Evolutionary conservation across 64 coral and sea anemone species (phyloP).

Genomic region (Astreopora myriophthalma): DNA sequence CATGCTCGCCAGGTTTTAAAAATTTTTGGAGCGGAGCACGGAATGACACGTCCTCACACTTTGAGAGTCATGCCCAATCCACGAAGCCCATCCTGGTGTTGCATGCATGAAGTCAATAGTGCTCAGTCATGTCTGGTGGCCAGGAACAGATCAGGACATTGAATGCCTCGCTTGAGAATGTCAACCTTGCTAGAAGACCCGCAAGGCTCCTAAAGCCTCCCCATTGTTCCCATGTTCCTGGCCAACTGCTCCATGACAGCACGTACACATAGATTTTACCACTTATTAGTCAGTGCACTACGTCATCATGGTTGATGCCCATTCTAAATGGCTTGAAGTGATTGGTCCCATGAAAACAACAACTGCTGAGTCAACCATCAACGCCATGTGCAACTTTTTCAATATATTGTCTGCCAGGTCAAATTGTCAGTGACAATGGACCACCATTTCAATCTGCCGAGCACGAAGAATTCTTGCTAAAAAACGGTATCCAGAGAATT

Average conservation of each 20-base stretch:
- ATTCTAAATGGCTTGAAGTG: slow-evolving; percentile 29
- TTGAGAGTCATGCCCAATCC: too few relatives aligned
- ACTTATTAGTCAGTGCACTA: not conserved
- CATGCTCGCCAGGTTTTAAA: too few relatives aligned
- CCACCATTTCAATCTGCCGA: slow-evolving; percentile 55
- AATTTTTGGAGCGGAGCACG: too few relatives aligned
- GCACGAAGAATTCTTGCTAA: slow-evolving; percentile 27
- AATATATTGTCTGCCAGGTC: slow-evolving; percentile 31
- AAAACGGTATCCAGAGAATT: slow-evolving; percentile 19
- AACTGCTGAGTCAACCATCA: not conserved
- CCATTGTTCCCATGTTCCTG: slow-evolving; percentile 14
- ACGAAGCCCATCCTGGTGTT: not conserved
- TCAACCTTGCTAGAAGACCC: not conserved
- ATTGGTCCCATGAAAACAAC: slow-evolving; percentile 46
- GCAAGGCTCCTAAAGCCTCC: not conserved
- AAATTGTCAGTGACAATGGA: slow-evolving; percentile 53
- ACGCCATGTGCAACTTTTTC: slow-evolving; percentile 9
- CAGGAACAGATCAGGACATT: not conserved
- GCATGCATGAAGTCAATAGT: not conserved
- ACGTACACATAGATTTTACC: slow-evolving; percentile 12
- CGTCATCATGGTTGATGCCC: slow-evolving; percentile 9
- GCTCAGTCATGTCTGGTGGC: slow-evolving; percentile 20
- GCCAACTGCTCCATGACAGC: not conserved
- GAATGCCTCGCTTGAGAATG: not conserved
- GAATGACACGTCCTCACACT: too few relatives aligned